Evolutionary conservation across 2,888 invertebrate genomes (phyloP).

Genomic region (Cremastinae sp.): DNA sequence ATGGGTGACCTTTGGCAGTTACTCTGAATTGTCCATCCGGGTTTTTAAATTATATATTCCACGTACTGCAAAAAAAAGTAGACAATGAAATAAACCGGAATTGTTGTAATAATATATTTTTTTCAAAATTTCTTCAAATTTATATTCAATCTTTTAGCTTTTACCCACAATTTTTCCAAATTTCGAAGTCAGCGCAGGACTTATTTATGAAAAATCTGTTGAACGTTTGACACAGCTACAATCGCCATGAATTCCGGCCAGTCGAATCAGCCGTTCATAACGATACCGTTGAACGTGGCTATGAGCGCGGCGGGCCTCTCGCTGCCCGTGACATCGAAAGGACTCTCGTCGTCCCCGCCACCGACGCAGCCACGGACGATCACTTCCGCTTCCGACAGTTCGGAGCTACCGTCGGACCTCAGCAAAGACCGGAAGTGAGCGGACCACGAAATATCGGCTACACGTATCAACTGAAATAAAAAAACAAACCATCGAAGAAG

Average conservation of each 20-base stretch:
- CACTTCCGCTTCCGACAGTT: conserved; percentile 69
- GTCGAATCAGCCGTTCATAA: conserved; percentile 84
- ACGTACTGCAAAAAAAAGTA: too few species aligned
- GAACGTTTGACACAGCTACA: conserved; percentile 68
- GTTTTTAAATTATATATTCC: too few species aligned
- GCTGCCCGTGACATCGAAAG: conserved; percentile 74
- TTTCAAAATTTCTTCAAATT: too few species aligned
- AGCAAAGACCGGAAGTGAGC: conserved; percentile 75
- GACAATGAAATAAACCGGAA: too few species aligned
- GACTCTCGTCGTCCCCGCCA: conserved; percentile 72
- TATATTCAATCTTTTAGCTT: too few species aligned
- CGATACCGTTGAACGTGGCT: conserved; percentile 87
- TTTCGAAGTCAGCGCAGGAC: too few species aligned
- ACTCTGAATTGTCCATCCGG: too few species aligned
- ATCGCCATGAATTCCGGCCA: conserved; percentile 72
- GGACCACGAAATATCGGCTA: conserved; percentile 11
- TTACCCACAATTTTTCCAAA: too few species aligned
- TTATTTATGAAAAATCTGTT: too few species aligned
- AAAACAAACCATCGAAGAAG: neutral
- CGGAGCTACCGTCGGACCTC: conserved; percentile 76
- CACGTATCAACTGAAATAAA: too few species aligned
- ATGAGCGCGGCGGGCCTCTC: conserved; percentile 82
- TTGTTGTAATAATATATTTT: too few species aligned
- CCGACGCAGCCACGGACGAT: conserved; percentile 69
- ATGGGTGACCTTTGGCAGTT: too few species aligned